These are phyloP conservation scores for Clusia tigrina DNA, from an alignment of 2,888 invertebrate species.

Conservation along the genomic window DNA sequence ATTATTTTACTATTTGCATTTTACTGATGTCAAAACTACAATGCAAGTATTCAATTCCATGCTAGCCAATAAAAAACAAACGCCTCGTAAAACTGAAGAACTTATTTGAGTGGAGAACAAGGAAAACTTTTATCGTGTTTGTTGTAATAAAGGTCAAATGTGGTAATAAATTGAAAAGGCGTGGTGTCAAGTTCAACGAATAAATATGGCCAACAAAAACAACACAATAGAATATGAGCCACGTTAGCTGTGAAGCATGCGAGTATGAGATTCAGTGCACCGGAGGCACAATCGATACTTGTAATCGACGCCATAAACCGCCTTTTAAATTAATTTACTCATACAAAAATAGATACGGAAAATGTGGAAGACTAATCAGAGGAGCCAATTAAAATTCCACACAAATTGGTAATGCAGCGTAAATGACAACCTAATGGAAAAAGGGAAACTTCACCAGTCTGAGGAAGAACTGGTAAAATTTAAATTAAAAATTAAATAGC, in stretches of 20 bases:
- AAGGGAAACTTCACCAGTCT: neutral
- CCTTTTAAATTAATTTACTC: neutral
- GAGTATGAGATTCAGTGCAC: neutral
- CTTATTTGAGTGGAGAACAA: neutral
- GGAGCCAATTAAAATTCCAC: neutral
- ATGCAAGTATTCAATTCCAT: neutral
- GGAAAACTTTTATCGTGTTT: too few species aligned
- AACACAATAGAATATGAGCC: neutral
- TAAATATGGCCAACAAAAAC: neutral
- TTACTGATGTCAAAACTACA: too few species aligned
- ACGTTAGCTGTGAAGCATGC: neutral
- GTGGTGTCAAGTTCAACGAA: conserved; percentile 2
- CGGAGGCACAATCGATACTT: neutral
- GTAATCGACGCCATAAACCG: neutral
- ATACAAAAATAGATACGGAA: neutral
- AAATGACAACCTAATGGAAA: conserved; percentile 1
- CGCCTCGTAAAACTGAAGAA: neutral
- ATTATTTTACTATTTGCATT: too few species aligned
- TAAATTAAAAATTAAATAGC: neutral
- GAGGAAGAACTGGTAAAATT: neutral
- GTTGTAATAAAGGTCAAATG: conserved; percentile 5
- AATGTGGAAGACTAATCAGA: neutral
- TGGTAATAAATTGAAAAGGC: neutral
- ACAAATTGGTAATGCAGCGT: neutral
- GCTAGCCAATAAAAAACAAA: neutral